Conservation (phyloP, 23 tunicate species). For the Halocynthia roretzi region DNA sequence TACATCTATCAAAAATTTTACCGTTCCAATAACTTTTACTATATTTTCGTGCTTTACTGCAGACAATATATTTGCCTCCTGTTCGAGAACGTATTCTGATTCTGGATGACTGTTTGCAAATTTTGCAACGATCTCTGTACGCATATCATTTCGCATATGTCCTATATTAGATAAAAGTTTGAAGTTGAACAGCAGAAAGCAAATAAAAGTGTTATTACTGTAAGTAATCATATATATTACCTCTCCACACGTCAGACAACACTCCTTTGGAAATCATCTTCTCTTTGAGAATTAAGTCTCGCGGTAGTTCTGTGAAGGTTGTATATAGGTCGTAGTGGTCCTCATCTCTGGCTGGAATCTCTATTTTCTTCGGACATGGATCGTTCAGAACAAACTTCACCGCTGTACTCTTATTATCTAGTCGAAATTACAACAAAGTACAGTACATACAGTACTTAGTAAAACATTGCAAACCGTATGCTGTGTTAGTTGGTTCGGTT, state of each 20-base stretch:
- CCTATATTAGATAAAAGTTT: no score
- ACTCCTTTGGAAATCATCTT: not conserved
- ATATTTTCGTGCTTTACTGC: constrained; percentile 12
- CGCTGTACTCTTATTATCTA: not conserved
- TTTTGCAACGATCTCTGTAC: no score
- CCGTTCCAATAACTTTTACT: constrained; percentile 6
- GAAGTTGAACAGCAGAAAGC: no score
- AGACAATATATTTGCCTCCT: constrained; percentile 15
- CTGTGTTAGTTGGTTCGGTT: no score
- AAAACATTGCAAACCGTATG: no score
- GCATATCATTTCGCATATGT: no score
- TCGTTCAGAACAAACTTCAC: not conserved
- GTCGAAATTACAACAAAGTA: not conserved
- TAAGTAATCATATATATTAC: not conserved
- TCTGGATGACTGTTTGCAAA: not conserved
- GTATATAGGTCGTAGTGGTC: not conserved
- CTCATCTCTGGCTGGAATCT: constrained; percentile 1
- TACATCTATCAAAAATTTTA: not conserved
- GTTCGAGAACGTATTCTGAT: not conserved
- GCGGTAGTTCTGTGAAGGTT: not conserved
- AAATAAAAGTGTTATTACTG: no score
- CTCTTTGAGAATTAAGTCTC: not conserved
- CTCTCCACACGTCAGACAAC: not conserved
- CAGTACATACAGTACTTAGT: no score
- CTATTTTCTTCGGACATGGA: not conserved